Conservation (phyloP, 2,797 vertebrate species). For the Coccyzus lansbergi region DNA sequence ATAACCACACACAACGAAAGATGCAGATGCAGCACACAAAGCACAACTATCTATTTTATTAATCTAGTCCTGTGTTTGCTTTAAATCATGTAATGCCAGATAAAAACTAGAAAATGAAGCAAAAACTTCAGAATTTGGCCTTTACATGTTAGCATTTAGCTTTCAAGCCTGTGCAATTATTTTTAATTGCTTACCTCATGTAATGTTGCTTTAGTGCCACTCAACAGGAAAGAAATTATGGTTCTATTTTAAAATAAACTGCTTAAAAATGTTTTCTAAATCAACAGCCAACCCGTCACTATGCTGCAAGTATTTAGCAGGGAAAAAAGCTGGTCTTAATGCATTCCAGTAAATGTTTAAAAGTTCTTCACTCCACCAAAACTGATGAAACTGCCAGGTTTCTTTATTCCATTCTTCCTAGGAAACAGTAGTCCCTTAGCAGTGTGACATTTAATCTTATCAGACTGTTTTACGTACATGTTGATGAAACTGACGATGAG, state of each 20-base stretch:
- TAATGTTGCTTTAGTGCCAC: not conserved
- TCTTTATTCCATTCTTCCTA: not conserved
- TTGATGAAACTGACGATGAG: not conserved
- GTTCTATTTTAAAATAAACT: not conserved
- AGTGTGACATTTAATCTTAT: not conserved
- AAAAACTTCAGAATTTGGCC: not conserved
- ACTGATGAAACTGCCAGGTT: not conserved
- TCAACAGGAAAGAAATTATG: not conserved
- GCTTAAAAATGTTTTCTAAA: slow-evolving; percentile 10
- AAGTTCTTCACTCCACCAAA: not conserved
- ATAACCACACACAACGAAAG: not conserved
- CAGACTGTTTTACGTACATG: not conserved
- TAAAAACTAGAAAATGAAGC: not conserved
- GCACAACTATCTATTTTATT: not conserved
- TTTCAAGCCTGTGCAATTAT: not conserved
- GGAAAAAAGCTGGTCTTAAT: not conserved
- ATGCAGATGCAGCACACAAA: not conserved
- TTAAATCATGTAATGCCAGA: not conserved
- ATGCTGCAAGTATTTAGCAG: not conserved
- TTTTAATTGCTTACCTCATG: not conserved
- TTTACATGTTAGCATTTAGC: not conserved
- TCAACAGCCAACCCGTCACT: not conserved
- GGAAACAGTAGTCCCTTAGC: not conserved
- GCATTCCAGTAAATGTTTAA: not conserved
- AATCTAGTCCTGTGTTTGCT: not conserved